phyloP scores from a whole-genome alignment of 37 sponge, comb jelly and placozoan species.

The Diacarnus erythraeanus region DNA sequence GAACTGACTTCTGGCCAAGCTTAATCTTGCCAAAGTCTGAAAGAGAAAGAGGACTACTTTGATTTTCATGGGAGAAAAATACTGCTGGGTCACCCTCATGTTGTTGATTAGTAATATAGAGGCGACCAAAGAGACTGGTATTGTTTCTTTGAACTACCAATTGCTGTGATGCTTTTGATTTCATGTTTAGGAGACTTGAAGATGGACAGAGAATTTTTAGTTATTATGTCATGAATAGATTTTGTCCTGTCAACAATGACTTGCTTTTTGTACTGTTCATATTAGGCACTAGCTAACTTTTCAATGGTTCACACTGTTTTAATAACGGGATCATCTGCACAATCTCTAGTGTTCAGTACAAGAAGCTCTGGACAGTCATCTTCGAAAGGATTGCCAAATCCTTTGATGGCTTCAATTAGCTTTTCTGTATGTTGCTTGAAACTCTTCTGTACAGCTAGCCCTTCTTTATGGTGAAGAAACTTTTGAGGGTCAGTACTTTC shows the following conservation, averaged over 20 bases:
- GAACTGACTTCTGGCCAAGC: too few relatives aligned
- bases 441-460: too few relatives aligned
- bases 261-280: not conserved
- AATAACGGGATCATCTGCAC: constrained; percentile 1
- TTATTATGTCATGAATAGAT: not conserved
- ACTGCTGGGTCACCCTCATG: not conserved
- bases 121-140: not conserved
- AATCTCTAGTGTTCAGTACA: not conserved
- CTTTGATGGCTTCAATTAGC: not conserved
- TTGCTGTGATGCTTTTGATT: not conserved
- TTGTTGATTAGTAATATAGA: not conserved
- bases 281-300: not conserved
- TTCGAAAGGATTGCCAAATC: not conserved
- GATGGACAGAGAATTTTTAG: not conserved
- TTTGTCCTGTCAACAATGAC: not conserved
- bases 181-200: not conserved
- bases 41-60: too few relatives aligned
- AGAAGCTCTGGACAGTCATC: constrained; percentile 15
- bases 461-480: too few relatives aligned
- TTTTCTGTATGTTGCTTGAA: not conserved
- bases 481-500: too few relatives aligned
- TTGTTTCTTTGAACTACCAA: not conserved
- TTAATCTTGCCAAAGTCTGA: too few relatives aligned
- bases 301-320: not conserved
- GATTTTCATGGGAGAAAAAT: not conserved